Base-by-base conservation (phyloP, 2,113 vertebrate genomes). In the Neofelis nebulosa region DNA sequence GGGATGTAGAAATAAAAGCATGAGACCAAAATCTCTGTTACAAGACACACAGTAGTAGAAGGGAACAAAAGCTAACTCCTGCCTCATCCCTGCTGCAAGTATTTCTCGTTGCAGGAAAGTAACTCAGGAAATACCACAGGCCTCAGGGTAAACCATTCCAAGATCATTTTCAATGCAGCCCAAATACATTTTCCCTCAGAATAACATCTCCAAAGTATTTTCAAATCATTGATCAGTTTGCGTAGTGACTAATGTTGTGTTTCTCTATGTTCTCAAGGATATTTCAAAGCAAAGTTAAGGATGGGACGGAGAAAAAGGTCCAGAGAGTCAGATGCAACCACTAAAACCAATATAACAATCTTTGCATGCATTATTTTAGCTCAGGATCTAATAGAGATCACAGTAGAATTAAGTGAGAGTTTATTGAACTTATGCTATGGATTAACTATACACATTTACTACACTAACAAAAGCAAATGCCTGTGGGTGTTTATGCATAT, bases 281-380 rank as follows among this genome's bases (percentile, higher is more conserved):
- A 41, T 85, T 89, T 94, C n/a, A 91, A 88, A 84, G 65, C 48
- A 81, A 55, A 94, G 15, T 41, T 69, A 79, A 95, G 1, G 11
- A 69, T 9, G 8, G 41, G 38, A 74, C 31, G 50, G 23, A 57
- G 78, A 69, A 91, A 25, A 95, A 85, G 11, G 27, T 68, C 7
- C 41, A 69, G 25, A 81, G 29, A 66, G 45, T 86, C n/a, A 84
- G 16, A 65, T 16, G 3, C 27, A 55, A 82, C 3, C 1, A 8
- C 15, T 7, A 16, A n/a, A 33, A 78, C 1, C 13, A 69, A 63
- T 27, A 21, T 23, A 69, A 66, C 21, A 76, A 57, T 63, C n/a
- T 38, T 4, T 36, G 19, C 2, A 11, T 19, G 10, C 52, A 41
- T 41, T 48, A 27, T 85, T 87, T 92, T 96, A 73, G 85, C 14